phyloP scores from a whole-genome alignment of 1,140 invertebrate species.

The Himalopsyche phryganea region DNA sequence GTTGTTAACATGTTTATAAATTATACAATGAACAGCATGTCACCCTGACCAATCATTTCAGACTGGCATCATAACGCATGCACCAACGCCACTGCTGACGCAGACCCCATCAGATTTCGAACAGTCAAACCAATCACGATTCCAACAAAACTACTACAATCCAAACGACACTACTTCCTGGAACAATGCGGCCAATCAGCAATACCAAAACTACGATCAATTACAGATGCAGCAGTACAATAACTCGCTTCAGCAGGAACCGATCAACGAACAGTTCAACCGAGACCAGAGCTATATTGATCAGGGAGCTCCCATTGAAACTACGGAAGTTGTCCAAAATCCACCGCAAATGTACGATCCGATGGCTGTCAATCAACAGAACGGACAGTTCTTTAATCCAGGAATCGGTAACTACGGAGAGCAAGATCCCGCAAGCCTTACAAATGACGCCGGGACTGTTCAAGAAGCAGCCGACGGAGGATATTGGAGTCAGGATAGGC shows the following conservation, averaged over 20 bases:
- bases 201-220: constrained; percentile 45
- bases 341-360: constrained; percentile 24
- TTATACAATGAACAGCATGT: too few species aligned
- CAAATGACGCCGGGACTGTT: not conserved
- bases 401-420: too few species aligned
- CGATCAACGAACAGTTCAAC: constrained; percentile 24
- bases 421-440: too few species aligned
- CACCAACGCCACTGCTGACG: constrained; percentile 10
- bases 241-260: constrained; percentile 1
- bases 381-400: too few species aligned
- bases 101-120: constrained; percentile 13
- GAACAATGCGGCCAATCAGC: constrained; percentile 27
- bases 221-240: constrained; percentile 38
- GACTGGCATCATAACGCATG: constrained; percentile 13
- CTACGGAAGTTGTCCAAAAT: constrained; percentile 5
- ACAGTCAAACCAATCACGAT: constrained; percentile 1
- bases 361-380: constrained; percentile 18
- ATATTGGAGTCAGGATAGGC: constrained; percentile 29
- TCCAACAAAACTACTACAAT: constrained; percentile 8
- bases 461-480: constrained; percentile 10
- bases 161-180: constrained; percentile 13
- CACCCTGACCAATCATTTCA: constrained; percentile 1
- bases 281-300: constrained; percentile 15
- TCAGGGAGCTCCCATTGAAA: constrained; percentile 11
- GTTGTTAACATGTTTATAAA: too few species aligned